A percentile compares a stretch with the other conserved stretches of the same genome.
Conservation (phyloP, 2,113 vertebrate species). For the Stigmatopora nigra region DNA sequence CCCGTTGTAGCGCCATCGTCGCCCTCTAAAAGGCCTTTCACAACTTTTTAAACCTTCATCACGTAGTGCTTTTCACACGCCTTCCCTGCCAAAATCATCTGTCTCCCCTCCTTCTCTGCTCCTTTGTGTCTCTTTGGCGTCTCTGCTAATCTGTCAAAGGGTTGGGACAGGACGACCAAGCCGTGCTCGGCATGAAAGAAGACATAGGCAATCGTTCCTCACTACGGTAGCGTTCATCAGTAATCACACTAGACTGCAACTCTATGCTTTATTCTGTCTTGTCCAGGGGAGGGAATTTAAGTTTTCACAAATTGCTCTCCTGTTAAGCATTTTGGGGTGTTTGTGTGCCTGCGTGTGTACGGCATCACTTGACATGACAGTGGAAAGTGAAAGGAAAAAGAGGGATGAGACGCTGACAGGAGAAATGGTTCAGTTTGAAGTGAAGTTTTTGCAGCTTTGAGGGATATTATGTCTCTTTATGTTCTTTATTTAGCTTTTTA, state of each 20-base stretch:
- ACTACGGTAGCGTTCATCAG: constrained; percentile 13
- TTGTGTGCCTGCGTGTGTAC: background rate
- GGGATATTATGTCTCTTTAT: background rate
- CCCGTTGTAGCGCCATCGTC: constrained; percentile 5
- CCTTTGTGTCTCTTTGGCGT: constrained; percentile 12
- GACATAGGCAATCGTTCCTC: constrained; percentile 18
- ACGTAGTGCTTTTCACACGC: constrained; percentile 8
- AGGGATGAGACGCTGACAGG: constrained; percentile 16
- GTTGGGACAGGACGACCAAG: constrained; percentile 11
- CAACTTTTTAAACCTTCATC: constrained; percentile 7
- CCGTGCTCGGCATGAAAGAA: constrained; percentile 25
- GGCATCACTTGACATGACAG: background rate
- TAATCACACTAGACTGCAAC: constrained; percentile 20
- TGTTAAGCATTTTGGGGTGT: background rate
- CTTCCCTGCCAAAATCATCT: background rate
- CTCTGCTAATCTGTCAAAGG: constrained; percentile 34
- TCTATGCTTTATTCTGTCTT: constrained; percentile 7
- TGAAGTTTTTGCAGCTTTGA: constrained; percentile 21
- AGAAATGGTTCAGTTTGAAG: constrained; percentile 18
- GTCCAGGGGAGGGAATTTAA: constrained; percentile 6
- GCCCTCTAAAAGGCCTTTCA: constrained; percentile 1
- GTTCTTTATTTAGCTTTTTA: constrained; percentile 18
- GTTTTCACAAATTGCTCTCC: constrained; percentile 14
- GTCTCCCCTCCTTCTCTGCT: constrained; percentile 11
- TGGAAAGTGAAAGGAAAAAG: constrained; percentile 8